phyloP scores from a whole-genome alignment of 2,113 vertebrate species.

The Grus americana region DNA sequence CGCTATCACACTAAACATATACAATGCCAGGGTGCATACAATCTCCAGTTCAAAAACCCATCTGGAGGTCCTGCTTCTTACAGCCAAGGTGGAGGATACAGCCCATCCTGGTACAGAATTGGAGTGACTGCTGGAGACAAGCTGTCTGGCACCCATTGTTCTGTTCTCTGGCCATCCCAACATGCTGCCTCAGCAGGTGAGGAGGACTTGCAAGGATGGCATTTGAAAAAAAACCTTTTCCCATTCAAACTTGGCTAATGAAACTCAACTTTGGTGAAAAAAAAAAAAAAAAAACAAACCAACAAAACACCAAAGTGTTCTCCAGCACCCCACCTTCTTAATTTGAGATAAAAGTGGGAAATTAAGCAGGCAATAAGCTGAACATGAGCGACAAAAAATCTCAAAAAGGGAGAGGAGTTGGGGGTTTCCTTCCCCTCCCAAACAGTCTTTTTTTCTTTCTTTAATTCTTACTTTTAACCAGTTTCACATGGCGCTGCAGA shows the following conservation, averaged over 20 bases:
- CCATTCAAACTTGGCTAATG: not conserved
- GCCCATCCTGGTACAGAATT: not conserved
- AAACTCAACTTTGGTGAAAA: not conserved
- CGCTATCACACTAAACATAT: not conserved
- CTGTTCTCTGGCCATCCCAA: not conserved
- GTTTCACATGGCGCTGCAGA: not conserved
- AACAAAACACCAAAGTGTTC: not conserved
- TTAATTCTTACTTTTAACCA: not conserved
- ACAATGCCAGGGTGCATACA: accelerated
- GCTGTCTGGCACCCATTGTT: accelerated
- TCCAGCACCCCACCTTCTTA: not conserved
- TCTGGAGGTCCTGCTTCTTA: not conserved
- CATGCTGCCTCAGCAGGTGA: not conserved
- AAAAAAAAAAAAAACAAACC: not conserved
- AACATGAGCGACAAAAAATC: not conserved
- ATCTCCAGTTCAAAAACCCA: not conserved
- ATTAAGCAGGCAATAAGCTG: not conserved
- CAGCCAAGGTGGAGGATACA: not conserved
- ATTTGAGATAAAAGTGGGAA: not conserved
- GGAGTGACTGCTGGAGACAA: not conserved
- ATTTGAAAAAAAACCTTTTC: not conserved
- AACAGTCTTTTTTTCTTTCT: not conserved
- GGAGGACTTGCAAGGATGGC: too few relatives aligned
- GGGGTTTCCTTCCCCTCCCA: not conserved
- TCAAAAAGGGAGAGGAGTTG: not conserved